Conservation (phyloP, 2,113 vertebrate genomes). For the Saguinus midas region DNA sequence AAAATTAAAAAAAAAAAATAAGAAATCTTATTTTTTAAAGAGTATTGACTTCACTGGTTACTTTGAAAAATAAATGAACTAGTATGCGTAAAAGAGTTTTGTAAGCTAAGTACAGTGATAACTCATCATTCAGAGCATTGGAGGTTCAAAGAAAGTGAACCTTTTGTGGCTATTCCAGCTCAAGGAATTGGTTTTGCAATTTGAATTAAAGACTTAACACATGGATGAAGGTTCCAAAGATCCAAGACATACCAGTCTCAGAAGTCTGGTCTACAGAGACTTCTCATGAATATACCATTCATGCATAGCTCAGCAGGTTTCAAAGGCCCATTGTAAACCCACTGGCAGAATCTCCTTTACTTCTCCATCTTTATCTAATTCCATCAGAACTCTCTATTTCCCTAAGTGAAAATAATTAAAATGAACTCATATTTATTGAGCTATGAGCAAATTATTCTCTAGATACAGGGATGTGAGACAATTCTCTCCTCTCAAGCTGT, state of each 20-base stretch:
- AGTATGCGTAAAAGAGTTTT: not conserved
- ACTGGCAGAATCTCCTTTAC: fast-evolving
- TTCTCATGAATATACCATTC: fast-evolving
- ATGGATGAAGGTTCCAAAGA: not conserved
- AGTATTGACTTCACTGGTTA: not conserved
- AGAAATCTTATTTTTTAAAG: not conserved
- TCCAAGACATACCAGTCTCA: fast-evolving
- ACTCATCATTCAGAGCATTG: not conserved
- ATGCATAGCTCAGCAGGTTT: fast-evolving
- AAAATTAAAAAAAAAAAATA: too few species aligned
- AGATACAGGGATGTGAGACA: not conserved
- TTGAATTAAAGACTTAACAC: not conserved
- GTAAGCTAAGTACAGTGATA: too few species aligned
- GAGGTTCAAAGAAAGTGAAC: not conserved
- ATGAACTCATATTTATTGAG: not conserved
- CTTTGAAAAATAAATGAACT: not conserved
- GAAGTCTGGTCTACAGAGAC: not conserved
- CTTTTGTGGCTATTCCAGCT: not conserved
- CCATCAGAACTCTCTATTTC: fast-evolving
- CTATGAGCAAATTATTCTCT: not conserved
- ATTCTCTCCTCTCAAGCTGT: not conserved
- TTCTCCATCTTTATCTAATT: not conserved
- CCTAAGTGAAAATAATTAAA: not conserved
- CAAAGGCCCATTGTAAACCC: fast-evolving
- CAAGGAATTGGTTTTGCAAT: not conserved